Conservation (phyloP, 2,113 vertebrate species). For the Scopus umbretta region DNA sequence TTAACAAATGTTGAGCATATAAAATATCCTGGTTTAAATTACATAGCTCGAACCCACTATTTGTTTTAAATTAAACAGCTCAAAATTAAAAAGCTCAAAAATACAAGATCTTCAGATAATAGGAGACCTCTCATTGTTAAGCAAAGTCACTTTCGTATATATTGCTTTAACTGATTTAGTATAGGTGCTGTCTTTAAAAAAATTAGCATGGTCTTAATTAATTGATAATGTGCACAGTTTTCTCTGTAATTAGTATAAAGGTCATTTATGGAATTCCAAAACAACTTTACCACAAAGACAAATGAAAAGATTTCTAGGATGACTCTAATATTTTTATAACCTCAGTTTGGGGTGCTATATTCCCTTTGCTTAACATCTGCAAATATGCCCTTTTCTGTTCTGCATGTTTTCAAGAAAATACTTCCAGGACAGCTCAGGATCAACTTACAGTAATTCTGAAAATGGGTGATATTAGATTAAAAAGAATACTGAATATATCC, state of each 20-base stretch:
- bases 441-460: neutral
- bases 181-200: neutral
- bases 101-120: neutral
- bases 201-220: neutral
- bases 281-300: neutral
- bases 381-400: neutral
- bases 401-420: neutral
- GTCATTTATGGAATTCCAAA: neutral
- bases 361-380: neutral
- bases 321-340: neutral
- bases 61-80: neutral
- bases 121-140: neutral
- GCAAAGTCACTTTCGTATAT: neutral
- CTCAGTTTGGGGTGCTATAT: neutral
- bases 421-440: neutral
- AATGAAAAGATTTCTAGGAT: neutral
- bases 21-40: neutral
- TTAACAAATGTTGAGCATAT: neutral
- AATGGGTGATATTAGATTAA: neutral
- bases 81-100: neutral
- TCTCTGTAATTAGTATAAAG: neutral
- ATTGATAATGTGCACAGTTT: neutral
- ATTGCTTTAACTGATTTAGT: neutral
- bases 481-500: neutral
- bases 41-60: neutral